phyloP scores from a whole-genome alignment of 2,888 invertebrate species.

The Exocentrus adspersus region DNA sequence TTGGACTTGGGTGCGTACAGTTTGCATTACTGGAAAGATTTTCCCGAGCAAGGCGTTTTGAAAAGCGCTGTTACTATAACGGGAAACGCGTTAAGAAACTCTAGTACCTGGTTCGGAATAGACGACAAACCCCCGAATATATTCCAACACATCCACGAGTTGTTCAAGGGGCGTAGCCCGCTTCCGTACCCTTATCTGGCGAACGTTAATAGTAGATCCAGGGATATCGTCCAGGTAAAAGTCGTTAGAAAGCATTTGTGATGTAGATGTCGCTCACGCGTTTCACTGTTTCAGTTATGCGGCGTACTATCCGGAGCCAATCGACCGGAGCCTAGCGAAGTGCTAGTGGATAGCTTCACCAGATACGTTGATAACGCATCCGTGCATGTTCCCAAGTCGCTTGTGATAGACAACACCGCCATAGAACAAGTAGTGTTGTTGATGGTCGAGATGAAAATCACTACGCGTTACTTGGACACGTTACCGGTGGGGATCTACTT shows the following conservation, averaged over 20 bases:
- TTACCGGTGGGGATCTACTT: slow-evolving; percentile 77
- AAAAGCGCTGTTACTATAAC: slow-evolving; percentile 38
- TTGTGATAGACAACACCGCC: slow-evolving; percentile 36
- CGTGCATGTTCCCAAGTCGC: slow-evolving; percentile 28
- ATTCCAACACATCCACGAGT: slow-evolving; percentile 74
- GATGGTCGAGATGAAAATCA: slow-evolving; percentile 69
- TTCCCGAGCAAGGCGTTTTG: slow-evolving; percentile 65
- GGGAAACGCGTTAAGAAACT: slow-evolving; percentile 68
- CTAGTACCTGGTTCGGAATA: slow-evolving; percentile 72
- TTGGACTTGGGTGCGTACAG: slow-evolving; percentile 76
- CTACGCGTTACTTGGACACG: slow-evolving; percentile 73
- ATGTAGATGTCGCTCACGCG: no score
- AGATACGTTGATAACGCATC: slow-evolving; percentile 35
- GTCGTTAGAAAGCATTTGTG: no score
- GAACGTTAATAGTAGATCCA: slow-evolving; percentile 77
- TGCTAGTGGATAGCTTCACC: slow-evolving; percentile 48
- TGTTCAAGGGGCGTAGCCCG: slow-evolving; percentile 68
- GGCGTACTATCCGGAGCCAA: slow-evolving; percentile 47
- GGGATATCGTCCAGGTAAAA: slow-evolving; percentile 80
- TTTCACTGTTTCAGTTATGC: slow-evolving; percentile 51
- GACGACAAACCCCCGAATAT: slow-evolving; percentile 74
- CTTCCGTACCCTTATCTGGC: slow-evolving; percentile 77
- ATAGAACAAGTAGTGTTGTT: slow-evolving; percentile 65
- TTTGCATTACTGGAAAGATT: slow-evolving; percentile 88
- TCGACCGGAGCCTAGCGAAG: slow-evolving; percentile 27